Conservation (phyloP, 1,140 invertebrate genomes). For the Macrosteles quadrilineatus region DNA sequence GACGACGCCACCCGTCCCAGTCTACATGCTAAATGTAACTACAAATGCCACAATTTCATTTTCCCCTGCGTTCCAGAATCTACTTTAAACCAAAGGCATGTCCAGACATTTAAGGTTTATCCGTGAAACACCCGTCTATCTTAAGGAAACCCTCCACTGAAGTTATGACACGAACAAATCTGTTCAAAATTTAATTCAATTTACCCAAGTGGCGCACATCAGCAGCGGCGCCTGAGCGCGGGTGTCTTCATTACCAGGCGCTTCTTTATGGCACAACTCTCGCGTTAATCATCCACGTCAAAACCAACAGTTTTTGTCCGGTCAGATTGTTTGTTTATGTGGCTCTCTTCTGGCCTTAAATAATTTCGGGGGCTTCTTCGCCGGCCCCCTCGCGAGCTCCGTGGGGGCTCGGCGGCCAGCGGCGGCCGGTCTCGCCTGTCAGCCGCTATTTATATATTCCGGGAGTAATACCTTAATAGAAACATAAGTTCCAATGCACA, state of each 20-base stretch:
- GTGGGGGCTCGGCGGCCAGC: background rate
- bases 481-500: conserved; percentile 12
- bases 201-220: no score
- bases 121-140: no score
- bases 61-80: no score
- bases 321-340: conserved; percentile 29
- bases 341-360: conserved; percentile 17
- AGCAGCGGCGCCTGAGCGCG: no score
- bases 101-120: no score
- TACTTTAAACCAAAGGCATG: no score
- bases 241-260: conserved; percentile 20
- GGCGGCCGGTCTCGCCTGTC: background rate
- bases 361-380: conserved; percentile 8
- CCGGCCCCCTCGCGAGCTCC: background rate
- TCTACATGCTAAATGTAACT: no score
- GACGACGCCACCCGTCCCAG: no score
- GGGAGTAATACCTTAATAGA: conserved; percentile 19
- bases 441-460: conserved; percentile 12
- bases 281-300: conserved; percentile 8
- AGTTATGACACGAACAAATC: no score
- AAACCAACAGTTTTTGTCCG: conserved; percentile 24
- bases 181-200: no score
- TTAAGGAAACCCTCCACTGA: no score
- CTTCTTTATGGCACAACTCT: conserved; percentile 2
- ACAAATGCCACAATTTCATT: no score